Conservation (phyloP, 1,140 invertebrate species). For the Trigoniulus corallinus region DNA sequence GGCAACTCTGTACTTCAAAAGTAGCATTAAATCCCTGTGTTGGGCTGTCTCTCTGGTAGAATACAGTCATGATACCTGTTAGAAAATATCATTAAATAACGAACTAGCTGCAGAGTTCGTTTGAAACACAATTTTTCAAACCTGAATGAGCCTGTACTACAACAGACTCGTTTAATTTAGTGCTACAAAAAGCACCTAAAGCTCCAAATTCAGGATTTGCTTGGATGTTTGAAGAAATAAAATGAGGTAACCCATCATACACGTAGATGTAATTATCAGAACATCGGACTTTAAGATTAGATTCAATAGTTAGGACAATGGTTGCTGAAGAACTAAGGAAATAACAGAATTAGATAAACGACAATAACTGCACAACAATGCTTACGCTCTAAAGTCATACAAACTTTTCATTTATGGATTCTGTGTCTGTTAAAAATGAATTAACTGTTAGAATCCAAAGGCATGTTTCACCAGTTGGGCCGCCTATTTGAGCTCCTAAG, state of each 20-base stretch:
- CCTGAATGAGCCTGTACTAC: slow-evolving; percentile 25
- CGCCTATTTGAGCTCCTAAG: slow-evolving; percentile 30
- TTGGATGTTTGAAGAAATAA: slow-evolving; percentile 40
- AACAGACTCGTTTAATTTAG: slow-evolving; percentile 17
- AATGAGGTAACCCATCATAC: slow-evolving; percentile 74
- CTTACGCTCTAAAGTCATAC: not conserved
- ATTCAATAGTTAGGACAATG: slow-evolving; percentile 41
- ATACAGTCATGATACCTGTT: slow-evolving; percentile 24
- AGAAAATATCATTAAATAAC: not conserved
- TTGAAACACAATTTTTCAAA: slow-evolving; percentile 3
- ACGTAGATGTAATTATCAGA: slow-evolving; percentile 75
- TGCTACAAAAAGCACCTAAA: slow-evolving; percentile 60
- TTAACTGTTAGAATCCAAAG: slow-evolving; percentile 70
- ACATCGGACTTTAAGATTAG: slow-evolving; percentile 60
- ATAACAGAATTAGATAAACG: not conserved
- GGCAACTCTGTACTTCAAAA: slow-evolving; percentile 58
- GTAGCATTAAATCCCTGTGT: slow-evolving; percentile 76
- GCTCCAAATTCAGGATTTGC: slow-evolving; percentile 39
- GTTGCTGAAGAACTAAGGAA: not conserved
- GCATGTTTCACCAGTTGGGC: slow-evolving; percentile 55
- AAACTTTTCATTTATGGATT: too few species aligned
- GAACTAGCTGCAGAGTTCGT: not conserved
- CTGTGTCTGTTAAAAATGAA: slow-evolving; percentile 12
- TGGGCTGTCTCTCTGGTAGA: slow-evolving; percentile 35
- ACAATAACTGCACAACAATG: not conserved